A percentile compares a stretch with the other conserved stretches of the same genome.
Evolutionary conservation across 1,140 invertebrate species (phyloP).

Genomic region (Zaprionus vittiger): DNA sequence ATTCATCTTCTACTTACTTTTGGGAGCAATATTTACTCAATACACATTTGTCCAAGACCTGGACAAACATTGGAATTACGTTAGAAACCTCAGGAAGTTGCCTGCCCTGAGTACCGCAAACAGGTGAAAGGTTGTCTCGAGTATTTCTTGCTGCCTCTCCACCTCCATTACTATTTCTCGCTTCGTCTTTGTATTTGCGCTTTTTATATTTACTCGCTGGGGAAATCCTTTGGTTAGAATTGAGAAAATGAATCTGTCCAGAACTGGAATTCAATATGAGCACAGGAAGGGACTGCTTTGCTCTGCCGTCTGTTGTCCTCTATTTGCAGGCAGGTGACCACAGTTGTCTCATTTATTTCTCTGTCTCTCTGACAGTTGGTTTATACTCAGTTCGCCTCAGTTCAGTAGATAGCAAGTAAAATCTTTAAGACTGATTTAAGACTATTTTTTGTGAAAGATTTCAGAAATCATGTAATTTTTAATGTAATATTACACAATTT

Average conservation of each 20-base stretch:
- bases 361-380: conserved; percentile 1
- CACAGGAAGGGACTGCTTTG: conserved; percentile 8
- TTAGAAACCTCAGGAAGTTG: conserved; percentile 18
- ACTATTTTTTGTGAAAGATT: neutral
- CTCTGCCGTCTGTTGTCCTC: neutral
- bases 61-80: conserved; percentile 21
- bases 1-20: conserved; percentile 19
- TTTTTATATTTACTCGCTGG: conserved; percentile 14
- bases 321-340: conserved; percentile 18
- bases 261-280: conserved; percentile 26
- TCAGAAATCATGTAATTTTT: neutral
- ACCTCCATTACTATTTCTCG: neutral
- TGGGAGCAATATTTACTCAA: conserved; percentile 21
- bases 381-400: neutral
- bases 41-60: conserved; percentile 9
- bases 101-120: neutral
- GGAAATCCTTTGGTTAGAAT: conserved; percentile 11
- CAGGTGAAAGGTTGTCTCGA: conserved; percentile 22
- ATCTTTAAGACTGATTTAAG: neutral
- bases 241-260: conserved; percentile 22
- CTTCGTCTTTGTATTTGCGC: neutral
- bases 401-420: neutral
- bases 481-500: neutral
- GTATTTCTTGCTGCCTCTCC: neutral
- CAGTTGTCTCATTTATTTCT: conserved; percentile 21